A percentile compares a stretch with the other conserved stretches of the same genome.
These are phyloP conservation scores for Chrysolina haemoptera DNA, from an alignment of 2,888 invertebrate species.

Conservation along the genomic window DNA sequence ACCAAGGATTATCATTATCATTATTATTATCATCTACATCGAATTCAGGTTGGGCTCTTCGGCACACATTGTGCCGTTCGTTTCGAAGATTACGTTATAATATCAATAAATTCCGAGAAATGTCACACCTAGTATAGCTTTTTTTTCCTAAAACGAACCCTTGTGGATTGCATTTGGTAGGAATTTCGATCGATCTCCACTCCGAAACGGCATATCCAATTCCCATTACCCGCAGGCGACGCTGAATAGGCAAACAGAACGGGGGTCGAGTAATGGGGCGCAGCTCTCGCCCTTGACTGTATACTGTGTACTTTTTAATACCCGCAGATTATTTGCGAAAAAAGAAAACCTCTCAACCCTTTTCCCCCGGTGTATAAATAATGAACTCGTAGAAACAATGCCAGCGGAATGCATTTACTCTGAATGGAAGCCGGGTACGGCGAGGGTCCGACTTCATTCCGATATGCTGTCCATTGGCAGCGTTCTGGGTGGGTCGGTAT, in stretches of 20 bases:
- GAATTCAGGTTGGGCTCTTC: too few relatives aligned
- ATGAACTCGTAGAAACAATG: conserved; percentile 33
- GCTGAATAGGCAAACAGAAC: conserved; percentile 12
- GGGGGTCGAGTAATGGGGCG: conserved; percentile 12
- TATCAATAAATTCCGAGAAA: too few relatives aligned
- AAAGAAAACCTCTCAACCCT: conserved; percentile 28
- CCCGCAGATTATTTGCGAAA: conserved; percentile 27
- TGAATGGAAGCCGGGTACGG: conserved; percentile 11
- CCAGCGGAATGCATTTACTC: conserved; percentile 26
- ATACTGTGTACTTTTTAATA: conserved; percentile 16
- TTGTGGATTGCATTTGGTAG: not conserved
- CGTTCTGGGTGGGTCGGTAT: not conserved
- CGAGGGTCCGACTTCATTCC: not conserved
- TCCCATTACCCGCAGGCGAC: conserved; percentile 16
- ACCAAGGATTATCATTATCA: too few relatives aligned
- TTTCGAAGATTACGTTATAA: too few relatives aligned
- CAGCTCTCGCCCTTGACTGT: conserved; percentile 2
- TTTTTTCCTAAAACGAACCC: too few relatives aligned
- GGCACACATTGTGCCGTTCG: too few relatives aligned
- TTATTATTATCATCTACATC: too few relatives aligned
- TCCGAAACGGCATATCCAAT: conserved; percentile 8
- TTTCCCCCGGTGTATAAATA: conserved; percentile 25
- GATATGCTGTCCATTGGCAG: conserved; percentile 14
- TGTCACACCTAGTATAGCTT: too few relatives aligned
- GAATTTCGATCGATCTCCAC: not conserved